A percentile compares a stretch with the other conserved stretches of the same genome.
These are phyloP conservation scores for Pipistrellus pipistrellus DNA, from an alignment of 2,797 vertebrate species.

Conservation along the genomic window DNA sequence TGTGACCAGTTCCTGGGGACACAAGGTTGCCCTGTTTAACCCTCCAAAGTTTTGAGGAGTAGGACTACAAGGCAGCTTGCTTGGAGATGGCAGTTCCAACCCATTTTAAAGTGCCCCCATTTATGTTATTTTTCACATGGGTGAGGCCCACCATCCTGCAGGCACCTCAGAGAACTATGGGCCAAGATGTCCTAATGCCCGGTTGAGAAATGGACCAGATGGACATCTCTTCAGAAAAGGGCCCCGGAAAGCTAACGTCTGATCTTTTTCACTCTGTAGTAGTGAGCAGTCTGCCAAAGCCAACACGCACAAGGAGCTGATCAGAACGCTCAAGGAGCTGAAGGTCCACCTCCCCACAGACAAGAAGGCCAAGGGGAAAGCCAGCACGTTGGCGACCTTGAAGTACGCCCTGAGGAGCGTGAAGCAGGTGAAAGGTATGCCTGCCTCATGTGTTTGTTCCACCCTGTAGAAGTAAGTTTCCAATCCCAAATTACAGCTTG, in stretches of 20 bases:
- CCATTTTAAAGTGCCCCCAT: background rate
- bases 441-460: fast-evolving
- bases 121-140: background rate
- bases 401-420: slow-evolving; percentile 96
- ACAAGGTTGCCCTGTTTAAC: background rate
- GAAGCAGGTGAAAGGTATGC: slow-evolving; percentile 96
- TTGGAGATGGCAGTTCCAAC: background rate
- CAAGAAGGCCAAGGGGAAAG: slow-evolving; percentile 94
- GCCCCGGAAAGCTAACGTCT: fast-evolving
- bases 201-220: background rate
- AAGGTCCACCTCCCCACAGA: slow-evolving; percentile 94
- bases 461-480: fast-evolving
- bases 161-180: fast-evolving
- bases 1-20: background rate
- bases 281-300: slow-evolving; percentile 95
- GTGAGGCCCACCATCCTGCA: background rate
- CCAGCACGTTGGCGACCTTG: slow-evolving; percentile 92
- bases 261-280: slow-evolving; percentile 85
- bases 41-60: background rate
- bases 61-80: background rate
- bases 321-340: slow-evolving; percentile 95
- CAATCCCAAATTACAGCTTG: fast-evolving
- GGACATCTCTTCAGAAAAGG: fast-evolving
- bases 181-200: fast-evolving
- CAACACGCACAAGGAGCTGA: slow-evolving; percentile 95